Evolutionary conservation across 2,797 vertebrate species (phyloP).

Genomic region (Gymnothorax reevesii): DNA sequence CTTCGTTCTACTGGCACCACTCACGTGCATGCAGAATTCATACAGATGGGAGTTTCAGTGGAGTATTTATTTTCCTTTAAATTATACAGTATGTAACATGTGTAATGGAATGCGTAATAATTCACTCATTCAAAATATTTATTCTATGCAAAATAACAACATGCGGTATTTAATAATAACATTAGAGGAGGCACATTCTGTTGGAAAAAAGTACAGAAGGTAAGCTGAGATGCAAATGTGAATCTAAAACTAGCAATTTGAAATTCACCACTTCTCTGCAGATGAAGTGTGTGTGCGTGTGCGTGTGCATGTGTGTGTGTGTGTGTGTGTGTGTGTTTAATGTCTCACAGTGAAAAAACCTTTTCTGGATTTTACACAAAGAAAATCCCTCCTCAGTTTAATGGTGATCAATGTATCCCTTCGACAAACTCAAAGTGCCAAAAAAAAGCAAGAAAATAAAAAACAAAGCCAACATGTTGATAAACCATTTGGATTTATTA

Average conservation of each 20-base stretch:
- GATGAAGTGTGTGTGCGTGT: neutral
- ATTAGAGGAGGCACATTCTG: no score
- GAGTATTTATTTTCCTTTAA: neutral
- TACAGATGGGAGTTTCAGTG: neutral
- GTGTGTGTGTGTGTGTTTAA: no score
- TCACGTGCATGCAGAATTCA: neutral
- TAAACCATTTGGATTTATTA: conserved; percentile 2
- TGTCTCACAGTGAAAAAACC: neutral
- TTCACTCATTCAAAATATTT: neutral
- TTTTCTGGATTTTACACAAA: neutral
- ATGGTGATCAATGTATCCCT: neutral
- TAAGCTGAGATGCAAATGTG: neutral
- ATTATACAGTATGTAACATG: neutral
- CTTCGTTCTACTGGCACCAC: neutral
- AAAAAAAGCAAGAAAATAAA: neutral
- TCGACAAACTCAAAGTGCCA: neutral
- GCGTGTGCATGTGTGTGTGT: no score
- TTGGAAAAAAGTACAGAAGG: neutral
- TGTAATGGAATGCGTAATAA: neutral
- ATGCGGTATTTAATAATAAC: neutral
- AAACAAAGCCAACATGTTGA: conserved; percentile 21
- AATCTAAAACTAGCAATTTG: neutral
- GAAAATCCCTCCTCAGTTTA: neutral
- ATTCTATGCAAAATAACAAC: neutral
- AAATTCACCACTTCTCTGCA: neutral